These are phyloP conservation scores for Aphrocallistes beatrix DNA, from an alignment of 37 sponge, comb jelly and placozoan species.

Conservation along the genomic window DNA sequence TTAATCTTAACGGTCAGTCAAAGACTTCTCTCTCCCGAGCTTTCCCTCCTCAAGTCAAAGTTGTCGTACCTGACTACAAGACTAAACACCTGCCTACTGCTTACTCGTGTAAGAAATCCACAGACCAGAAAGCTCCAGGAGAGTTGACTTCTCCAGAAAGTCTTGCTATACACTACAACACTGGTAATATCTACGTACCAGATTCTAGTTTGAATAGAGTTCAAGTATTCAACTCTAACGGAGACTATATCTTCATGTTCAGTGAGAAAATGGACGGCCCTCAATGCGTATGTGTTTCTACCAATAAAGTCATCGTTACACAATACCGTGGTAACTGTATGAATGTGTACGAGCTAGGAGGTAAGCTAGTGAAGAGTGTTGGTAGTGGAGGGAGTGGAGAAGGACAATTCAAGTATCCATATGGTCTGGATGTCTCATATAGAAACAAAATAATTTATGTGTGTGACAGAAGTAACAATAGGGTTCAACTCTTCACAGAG, in stretches of 20 bases:
- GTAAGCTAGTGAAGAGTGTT: constrained; percentile 11
- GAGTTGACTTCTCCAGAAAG: not conserved
- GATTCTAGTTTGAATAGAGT: not conserved
- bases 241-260: constrained; percentile 9
- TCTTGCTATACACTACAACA: not conserved
- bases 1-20: constrained; percentile 9
- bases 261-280: not conserved
- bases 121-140: constrained; percentile 5
- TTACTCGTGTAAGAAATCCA: not conserved
- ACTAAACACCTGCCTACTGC: not conserved
- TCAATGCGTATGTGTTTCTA: not conserved
- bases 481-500: not conserved
- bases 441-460: not conserved
- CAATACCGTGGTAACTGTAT: not conserved
- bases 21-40: not conserved
- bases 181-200: not conserved
- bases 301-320: not conserved
- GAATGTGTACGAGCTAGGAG: constrained; percentile 5
- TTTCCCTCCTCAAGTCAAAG: not conserved
- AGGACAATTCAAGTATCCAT: not conserved
- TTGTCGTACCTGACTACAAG: constrained; percentile 12
- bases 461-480: not conserved
- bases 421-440: not conserved
- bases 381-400: constrained; percentile 8
- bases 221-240: not conserved